Base-by-base conservation (phyloP, 2,113 vertebrate species). In the Oreochromis spilurus region DNA sequence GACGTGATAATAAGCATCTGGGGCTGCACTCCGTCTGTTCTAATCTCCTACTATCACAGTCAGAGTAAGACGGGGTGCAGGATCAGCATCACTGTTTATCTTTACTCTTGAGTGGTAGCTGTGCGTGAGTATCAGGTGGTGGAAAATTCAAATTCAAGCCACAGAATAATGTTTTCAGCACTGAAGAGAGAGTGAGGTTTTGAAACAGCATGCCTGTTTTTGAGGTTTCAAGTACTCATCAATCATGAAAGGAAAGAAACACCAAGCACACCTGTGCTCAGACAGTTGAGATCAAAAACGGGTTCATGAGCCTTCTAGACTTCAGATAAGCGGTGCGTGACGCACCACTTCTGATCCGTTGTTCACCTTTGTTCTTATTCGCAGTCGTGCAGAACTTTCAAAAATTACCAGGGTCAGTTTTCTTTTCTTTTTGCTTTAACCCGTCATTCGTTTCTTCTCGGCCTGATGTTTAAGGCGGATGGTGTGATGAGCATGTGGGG, bases 151-250 rank as follows among this genome's bases (percentile, higher is more conserved):
- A 19, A 50, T 77, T 50, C 43, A 77, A 31, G 6, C 65, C n/a
- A 5, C 60, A 38, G 38, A 72, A 45, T 0, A 43, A 70, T 24
- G 43, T 50, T 50, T 77, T 50, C 43, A 50, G 43, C 72, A 31
- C 16, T 8, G 16, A 31, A 1, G 26, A n/a, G 6, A 12, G 24
- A 50, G 70, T 19, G 7, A 0, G 9, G 2, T 31, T 58, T 2
- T 40, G 17, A 79, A 79, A 62, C 13, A 13, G 0, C n/a, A 29
- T 0, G 12, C 4, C 3, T 29, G 45, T 19, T 81, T 62, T 2
- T 79, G 45, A 79, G n/a, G 29, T 9, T 50, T 60, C 9, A 6
- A 60, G 17, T n/a, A 0, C n/a, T 50, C 31, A 0, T 12, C 53
- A 72, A 29, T 75, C 38, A 38, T 19, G 34, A 78, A 34, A 58